Base-by-base conservation (phyloP, 1,140 invertebrate genomes). In the Temnothorax nylanderi region DNA sequence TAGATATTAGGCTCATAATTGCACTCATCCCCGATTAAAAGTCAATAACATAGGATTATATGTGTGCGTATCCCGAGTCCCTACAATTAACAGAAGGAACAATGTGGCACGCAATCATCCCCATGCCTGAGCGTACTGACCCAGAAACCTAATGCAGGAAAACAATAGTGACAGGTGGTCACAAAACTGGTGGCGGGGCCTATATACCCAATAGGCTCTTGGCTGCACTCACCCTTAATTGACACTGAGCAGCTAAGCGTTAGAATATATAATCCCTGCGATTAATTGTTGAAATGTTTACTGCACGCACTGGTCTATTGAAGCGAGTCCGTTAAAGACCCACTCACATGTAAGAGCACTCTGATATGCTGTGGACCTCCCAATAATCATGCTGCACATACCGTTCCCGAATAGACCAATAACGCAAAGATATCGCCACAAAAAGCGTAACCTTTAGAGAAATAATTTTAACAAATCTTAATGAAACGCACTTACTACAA, bases 121-220 rank as follows among this genome's bases (percentile, higher is more conserved):
- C 58, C 18, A 56, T 69, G 74, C 80, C 77, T 69, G 76, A 86
- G 67, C 74, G 56, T 90, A 77, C 76, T 74, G 77, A 84, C 49
- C 44, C 8, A 26, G 21, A 60, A 69, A 21, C 56, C 5, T 72
- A 64, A 76, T 32, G 21, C 54, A 65, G 4, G 76, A 84, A 69
- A 47, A 18, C 58, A 81, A 58, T 84, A 77, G 82, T 58, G 60
- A 60, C 21, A 65, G n/a, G 13, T 67, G 74, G 56, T 26, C 41
- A 84, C n/a, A 47, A 37, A 49, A 84, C 81, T 86, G 89, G 89
- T 90, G 89, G 76, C 88, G 89, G 89, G 88, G 89, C 89, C 89
- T 90, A 90, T 67, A 72, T 49, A 81, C 18, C 37, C 51, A 75
- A 77, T 90, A 88, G 89, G 89, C 89, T 90, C 89, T 72, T 85